These are phyloP conservation scores for Notodonta ziczac DNA, from an alignment of 2,888 invertebrate species.

Conservation along the genomic window DNA sequence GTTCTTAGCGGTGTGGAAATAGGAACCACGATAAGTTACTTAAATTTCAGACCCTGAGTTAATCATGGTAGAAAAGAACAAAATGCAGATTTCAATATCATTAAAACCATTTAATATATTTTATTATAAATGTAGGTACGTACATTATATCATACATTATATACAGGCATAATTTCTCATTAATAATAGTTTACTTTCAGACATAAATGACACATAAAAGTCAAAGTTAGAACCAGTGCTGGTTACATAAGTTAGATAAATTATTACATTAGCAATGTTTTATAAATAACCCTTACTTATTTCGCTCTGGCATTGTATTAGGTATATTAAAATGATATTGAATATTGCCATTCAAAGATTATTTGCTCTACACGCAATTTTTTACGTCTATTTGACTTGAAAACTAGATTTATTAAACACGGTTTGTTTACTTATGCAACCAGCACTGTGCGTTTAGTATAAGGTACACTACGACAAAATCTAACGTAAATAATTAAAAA, in stretches of 20 bases:
- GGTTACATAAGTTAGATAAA: slow-evolving; percentile 24
- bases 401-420: slow-evolving; percentile 4
- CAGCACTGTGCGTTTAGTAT: slow-evolving; percentile 20
- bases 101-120: slow-evolving; percentile 69
- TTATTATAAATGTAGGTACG: slow-evolving; percentile 64
- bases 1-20: too few species aligned
- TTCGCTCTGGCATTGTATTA: too few species aligned
- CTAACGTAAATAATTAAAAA: slow-evolving; percentile 40
- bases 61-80: slow-evolving; percentile 6
- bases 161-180: slow-evolving; percentile 60
- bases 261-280: slow-evolving; percentile 20
- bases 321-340: neutral
- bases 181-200: slow-evolving; percentile 32
- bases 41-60: neutral
- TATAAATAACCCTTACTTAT: neutral
- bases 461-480: slow-evolving; percentile 33
- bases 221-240: slow-evolving; percentile 40
- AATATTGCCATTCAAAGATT: too few species aligned
- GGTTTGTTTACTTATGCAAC: slow-evolving; percentile 18
- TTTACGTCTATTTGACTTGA: neutral
- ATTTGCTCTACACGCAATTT: too few species aligned
- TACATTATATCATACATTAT: slow-evolving; percentile 77
- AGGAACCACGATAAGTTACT: too few species aligned
- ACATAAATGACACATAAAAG: slow-evolving; percentile 60
- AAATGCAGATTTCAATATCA: slow-evolving; percentile 40